Percentiles rank a stretch among this genome's conserved stretches.
Evolutionary conservation across 2,797 vertebrate species (phyloP).

Genomic region (Alauda arvensis): DNA sequence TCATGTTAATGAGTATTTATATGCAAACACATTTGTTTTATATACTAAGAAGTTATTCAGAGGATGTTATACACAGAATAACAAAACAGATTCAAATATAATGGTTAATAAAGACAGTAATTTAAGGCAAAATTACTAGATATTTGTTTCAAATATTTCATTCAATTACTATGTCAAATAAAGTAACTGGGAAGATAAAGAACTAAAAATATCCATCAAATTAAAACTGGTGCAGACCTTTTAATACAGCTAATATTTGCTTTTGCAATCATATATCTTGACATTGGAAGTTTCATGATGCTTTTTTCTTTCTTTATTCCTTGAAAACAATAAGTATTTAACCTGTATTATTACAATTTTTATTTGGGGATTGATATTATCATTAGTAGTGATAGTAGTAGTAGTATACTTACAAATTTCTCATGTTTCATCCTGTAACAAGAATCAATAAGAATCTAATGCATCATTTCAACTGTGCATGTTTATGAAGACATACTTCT

Average conservation of each 20-base stretch:
- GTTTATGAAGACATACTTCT: background rate
- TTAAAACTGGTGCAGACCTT: background rate
- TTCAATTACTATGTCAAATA: background rate
- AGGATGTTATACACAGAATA: background rate
- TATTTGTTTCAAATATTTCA: background rate
- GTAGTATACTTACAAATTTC: background rate
- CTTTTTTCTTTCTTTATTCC: background rate
- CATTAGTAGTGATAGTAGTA: background rate
- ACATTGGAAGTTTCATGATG: background rate
- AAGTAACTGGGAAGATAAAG: background rate
- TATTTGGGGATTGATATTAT: fast-evolving
- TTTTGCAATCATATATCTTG: background rate
- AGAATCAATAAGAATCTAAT: background rate
- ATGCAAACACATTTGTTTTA: background rate
- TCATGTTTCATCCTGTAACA: background rate
- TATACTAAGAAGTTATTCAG: background rate
- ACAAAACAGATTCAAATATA: background rate
- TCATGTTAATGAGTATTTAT: background rate
- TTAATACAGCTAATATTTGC: background rate
- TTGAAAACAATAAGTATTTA: background rate
- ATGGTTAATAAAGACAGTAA: background rate
- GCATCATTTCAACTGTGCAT: background rate
- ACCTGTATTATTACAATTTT: background rate
- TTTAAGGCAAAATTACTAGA: background rate
- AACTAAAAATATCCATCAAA: background rate